Percentiles rank a stretch among this genome's conserved stretches.
Evolutionary conservation across 2,888 invertebrate species (phyloP).

Genomic region (Heterodera filipjevi): DNA sequence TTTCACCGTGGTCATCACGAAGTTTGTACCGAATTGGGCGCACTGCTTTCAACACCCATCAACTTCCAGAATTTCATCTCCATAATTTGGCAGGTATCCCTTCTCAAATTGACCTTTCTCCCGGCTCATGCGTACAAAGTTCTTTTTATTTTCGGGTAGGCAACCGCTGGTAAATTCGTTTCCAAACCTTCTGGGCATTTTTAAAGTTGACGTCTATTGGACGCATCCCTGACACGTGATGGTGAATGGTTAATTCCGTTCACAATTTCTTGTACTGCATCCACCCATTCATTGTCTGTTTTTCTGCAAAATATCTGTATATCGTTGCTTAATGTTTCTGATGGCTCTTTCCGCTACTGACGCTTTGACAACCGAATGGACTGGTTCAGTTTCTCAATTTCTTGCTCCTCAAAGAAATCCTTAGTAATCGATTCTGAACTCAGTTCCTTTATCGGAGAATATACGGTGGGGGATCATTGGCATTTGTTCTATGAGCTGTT

Average conservation of each 20-base stretch:
- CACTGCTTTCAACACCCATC: neutral
- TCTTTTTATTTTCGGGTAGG: neutral
- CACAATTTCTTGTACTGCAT: neutral
- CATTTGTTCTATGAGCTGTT: constrained; percentile 6
- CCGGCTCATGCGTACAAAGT: too few relatives aligned
- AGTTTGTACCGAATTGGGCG: neutral
- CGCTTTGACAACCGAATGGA: constrained; percentile 13
- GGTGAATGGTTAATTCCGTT: neutral
- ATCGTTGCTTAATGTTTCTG: constrained; percentile 17
- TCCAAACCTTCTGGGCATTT: constrained; percentile 6
- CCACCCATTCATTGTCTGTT: constrained; percentile 4
- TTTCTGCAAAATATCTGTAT: constrained; percentile 19
- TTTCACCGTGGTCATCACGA: constrained; percentile 4
- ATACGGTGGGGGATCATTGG: constrained; percentile 11
- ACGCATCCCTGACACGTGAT: neutral
- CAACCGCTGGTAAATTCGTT: neutral
- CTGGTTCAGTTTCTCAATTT: constrained; percentile 9
- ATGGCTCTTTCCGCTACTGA: constrained; percentile 22
- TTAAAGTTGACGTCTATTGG: constrained; percentile 1
- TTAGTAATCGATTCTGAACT: constrained; percentile 5
- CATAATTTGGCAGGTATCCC: constrained; percentile 16
- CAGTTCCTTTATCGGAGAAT: neutral
- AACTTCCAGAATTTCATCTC: constrained; percentile 8
- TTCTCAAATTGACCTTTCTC: too few relatives aligned
- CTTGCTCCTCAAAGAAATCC: constrained; percentile 10